These are phyloP conservation scores for Gymnogyps californianus DNA, from an alignment of 2,113 vertebrate genomes.

Conservation along the genomic window DNA sequence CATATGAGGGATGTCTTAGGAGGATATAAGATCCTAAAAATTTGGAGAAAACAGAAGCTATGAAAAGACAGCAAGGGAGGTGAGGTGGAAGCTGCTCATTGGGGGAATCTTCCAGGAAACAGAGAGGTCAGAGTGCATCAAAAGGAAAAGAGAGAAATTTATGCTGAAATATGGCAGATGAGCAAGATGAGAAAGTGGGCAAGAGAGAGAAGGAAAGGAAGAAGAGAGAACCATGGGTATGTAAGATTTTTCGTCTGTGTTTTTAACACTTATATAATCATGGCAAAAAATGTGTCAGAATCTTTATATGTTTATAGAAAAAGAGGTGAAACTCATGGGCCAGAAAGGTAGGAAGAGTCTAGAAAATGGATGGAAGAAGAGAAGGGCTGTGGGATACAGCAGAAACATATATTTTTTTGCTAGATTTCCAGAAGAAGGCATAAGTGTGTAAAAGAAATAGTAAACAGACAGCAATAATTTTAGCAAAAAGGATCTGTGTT, in stretches of 20 bases:
- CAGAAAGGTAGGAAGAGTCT: neutral
- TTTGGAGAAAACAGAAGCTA: neutral
- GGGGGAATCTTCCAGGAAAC: neutral
- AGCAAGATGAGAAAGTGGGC: neutral
- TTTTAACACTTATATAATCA: neutral
- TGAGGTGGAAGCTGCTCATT: rapidly evolving
- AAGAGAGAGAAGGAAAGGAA: neutral
- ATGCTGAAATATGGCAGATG: neutral
- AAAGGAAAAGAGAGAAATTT: neutral
- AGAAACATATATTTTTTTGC: neutral
- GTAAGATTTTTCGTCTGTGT: neutral
- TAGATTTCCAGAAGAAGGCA: neutral
- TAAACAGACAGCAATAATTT: neutral
- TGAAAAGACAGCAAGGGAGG: neutral
- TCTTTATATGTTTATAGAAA: neutral
- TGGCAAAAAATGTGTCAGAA: neutral
- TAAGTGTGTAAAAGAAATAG: neutral
- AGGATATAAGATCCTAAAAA: neutral
- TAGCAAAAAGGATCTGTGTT: neutral
- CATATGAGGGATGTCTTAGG: neutral
- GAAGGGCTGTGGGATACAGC: neutral
- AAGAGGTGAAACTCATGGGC: rapidly evolving
- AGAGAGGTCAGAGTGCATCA: neutral
- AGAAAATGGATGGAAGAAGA: neutral
- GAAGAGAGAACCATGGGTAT: rapidly evolving